phyloP scores from a whole-genome alignment of 2,797 vertebrate species.

The Tympanoctomys barrerae region DNA sequence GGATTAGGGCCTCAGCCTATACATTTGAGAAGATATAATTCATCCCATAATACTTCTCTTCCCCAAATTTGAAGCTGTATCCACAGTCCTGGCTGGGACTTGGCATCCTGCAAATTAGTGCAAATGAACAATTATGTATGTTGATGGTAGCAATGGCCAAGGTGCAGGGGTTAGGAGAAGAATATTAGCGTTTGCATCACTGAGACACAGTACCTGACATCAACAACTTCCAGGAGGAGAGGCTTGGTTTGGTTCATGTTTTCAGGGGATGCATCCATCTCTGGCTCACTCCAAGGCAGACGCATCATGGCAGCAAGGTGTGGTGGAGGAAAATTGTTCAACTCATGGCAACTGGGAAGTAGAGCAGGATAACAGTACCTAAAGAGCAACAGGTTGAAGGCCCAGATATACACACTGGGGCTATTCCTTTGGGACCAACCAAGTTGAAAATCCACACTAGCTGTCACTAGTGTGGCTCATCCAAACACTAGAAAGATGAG shows the following conservation, averaged over 20 bases:
- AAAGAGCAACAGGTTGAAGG: not conserved
- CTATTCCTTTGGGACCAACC: not conserved
- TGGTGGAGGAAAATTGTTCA: not conserved
- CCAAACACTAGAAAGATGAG: not conserved
- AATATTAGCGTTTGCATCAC: not conserved
- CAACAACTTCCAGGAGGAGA: not conserved
- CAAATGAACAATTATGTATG: rapidly evolving
- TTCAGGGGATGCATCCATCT: not conserved
- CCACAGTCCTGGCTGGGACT: not conserved
- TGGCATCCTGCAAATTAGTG: not conserved
- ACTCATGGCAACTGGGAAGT: not conserved
- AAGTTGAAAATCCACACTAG: not conserved
- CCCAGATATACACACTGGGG: not conserved
- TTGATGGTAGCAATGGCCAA: not conserved
- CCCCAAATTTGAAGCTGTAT: not conserved
- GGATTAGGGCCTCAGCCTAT: not conserved
- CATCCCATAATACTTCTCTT: not conserved
- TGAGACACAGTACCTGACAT: not conserved
- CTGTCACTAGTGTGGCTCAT: not conserved
- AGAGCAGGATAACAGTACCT: not conserved
- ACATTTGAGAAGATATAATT: too few relatives aligned
- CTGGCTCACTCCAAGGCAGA: not conserved
- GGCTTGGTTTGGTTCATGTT: not conserved
- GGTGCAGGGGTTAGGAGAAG: not conserved
- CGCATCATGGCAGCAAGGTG: not conserved